phyloP scores from a whole-genome alignment of 2,888 invertebrate genomes.

The Carcina quercana region DNA sequence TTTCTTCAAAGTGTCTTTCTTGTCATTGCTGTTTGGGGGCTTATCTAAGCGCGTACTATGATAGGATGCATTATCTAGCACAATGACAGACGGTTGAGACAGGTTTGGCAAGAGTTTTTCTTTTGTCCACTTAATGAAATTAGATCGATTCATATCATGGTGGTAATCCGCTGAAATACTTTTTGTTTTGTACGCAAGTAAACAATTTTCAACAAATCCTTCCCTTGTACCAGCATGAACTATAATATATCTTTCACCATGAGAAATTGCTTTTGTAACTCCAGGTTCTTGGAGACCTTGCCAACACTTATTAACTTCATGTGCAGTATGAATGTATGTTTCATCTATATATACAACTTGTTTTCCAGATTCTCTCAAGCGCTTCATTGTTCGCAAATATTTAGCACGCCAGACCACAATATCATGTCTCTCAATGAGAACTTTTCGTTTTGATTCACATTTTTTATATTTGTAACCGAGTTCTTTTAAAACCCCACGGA shows the following conservation, averaged over 20 bases:
- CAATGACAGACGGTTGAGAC: slow-evolving; percentile 5
- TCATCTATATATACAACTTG: slow-evolving; percentile 25
- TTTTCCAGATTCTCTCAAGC: no score
- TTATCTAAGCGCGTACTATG: slow-evolving; percentile 9
- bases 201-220: slow-evolving; percentile 6
- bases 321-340: slow-evolving; percentile 21
- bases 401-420: no score
- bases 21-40: slow-evolving; percentile 6
- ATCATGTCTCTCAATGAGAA: no score
- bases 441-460: no score
- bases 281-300: slow-evolving; percentile 10
- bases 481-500: no score
- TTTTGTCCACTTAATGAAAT: slow-evolving; percentile 14
- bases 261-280: neutral
- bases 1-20: no score
- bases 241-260: slow-evolving; percentile 4
- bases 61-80: slow-evolving; percentile 10
- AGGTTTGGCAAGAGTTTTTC: slow-evolving; percentile 13
- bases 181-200: neutral
- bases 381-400: no score
- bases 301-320: slow-evolving; percentile 20
- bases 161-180: slow-evolving; percentile 8
- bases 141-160: slow-evolving; percentile 11
- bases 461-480: no score
- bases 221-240: slow-evolving; percentile 7